Conservation (phyloP, 2,888 invertebrate species). For the Epiperipatus broadwayi region DNA sequence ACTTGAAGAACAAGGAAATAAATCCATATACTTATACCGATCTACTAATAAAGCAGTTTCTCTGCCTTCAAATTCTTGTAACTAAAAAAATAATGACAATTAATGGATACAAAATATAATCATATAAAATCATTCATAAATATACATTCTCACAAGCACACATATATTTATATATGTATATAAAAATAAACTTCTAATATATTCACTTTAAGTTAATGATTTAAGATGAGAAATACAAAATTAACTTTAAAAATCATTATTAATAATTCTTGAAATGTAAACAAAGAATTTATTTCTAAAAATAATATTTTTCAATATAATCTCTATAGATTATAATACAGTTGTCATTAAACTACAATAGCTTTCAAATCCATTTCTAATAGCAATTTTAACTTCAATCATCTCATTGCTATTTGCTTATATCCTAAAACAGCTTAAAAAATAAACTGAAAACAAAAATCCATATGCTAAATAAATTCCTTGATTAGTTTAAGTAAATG, state of each 20-base stretch:
- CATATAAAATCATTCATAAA: slow-evolving; percentile 7
- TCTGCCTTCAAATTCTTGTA: slow-evolving; percentile 87
- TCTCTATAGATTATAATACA: no score
- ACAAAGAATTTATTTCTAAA: no score
- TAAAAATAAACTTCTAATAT: slow-evolving; percentile 1
- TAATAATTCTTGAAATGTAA: no score
- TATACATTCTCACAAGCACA: neutral
- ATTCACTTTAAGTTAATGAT: slow-evolving; percentile 9
- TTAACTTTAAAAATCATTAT: neutral
- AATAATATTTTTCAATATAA: no score
- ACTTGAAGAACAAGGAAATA: slow-evolving; percentile 74
- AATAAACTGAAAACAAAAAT: no score
- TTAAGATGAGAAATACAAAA: slow-evolving; percentile 9
- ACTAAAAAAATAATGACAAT: slow-evolving; percentile 31
- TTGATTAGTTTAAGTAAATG: no score
- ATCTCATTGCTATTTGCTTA: no score
- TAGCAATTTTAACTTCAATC: no score
- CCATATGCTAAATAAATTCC: no score
- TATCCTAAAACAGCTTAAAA: no score
- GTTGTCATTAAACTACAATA: no score
- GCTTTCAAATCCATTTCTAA: no score
- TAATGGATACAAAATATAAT: neutral
- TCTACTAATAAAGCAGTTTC: slow-evolving; percentile 93
- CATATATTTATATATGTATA: neutral
- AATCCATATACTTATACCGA: slow-evolving; percentile 63